Evolutionary conservation across 2,797 vertebrate species (phyloP), one percentile per base, ranked within the genome.

Genomic region (Cirrhinus mrigala): DNA sequence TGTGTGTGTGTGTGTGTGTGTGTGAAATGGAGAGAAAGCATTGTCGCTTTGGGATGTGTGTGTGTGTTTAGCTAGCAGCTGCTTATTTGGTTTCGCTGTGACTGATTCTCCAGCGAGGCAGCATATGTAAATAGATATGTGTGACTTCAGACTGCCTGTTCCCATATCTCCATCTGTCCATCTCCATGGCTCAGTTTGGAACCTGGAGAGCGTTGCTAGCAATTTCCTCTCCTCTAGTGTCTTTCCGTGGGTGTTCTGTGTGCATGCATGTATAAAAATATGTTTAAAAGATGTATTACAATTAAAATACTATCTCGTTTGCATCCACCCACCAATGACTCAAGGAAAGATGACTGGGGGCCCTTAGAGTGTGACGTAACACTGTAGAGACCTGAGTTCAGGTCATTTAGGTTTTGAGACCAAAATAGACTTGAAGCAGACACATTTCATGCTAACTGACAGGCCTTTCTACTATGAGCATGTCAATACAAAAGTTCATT

Each of bases 111-210:
- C 76, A 82, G 69, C 27, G 87, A 92, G 87, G 73, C 84, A 90
- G 87, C 89, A 90, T 86, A 88, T 92, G 92, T 92, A 94, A 92
- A 92, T 88, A 86, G 90, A 89, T 92, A 89, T 85, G 87, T 91
- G 89, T 84, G 91, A 93, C 91, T 89, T 88, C 86, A 73, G 86
- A 74, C 87, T 85, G 91, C 91, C 93, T 90, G 15, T 90, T 92
- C 87, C 86, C 81, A 90, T 94, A 90, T 89, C 88, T 89, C 88
- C 22, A 71, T 90, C 86, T 84, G 92, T 92, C 93, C 87, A 44
- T 94, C 91, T 92, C 86, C 84, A 82, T 88, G 87, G 90, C 88
- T 88, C 37, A 66, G 88, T 89, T 88, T 48, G 81, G 69, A 2
- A 44, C 68, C 86, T 88, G 85, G 68, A 89, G 52, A 52, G 75